Percentiles rank a stretch among this genome's conserved stretches.
These are phyloP conservation scores for Eustalomyia histrio DNA, from an alignment of 2,888 invertebrate genomes.

Conservation along the genomic window DNA sequence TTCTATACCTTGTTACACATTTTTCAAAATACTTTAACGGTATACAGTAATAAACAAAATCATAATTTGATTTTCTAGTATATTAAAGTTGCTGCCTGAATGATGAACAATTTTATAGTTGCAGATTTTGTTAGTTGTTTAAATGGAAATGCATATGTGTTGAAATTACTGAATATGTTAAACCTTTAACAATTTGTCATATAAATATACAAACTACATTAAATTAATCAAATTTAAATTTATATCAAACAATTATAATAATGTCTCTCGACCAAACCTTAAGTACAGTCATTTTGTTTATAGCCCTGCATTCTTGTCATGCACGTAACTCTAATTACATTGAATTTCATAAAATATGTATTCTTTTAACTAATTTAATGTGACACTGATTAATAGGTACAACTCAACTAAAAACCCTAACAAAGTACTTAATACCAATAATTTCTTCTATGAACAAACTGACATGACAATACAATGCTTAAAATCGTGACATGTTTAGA, in stretches of 20 bases:
- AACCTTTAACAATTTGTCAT: too few relatives aligned
- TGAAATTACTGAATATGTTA: too few relatives aligned
- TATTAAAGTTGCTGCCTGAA: too few relatives aligned
- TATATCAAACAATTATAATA: constrained; percentile 5
- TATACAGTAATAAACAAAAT: too few relatives aligned
- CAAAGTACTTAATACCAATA: constrained; percentile 15
- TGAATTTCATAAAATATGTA: constrained; percentile 14
- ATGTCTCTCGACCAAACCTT: neutral
- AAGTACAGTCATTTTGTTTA: constrained; percentile 11
- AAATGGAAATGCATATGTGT: too few relatives aligned
- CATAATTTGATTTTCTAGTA: too few relatives aligned
- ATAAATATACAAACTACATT: neutral
- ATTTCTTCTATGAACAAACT: neutral
- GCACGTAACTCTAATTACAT: constrained; percentile 2
- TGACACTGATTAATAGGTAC: constrained; percentile 44
- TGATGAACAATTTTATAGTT: too few relatives aligned
- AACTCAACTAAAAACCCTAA: neutral
- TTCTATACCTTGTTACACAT: too few relatives aligned
- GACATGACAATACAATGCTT: constrained; percentile 18
- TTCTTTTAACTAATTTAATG: constrained; percentile 34
- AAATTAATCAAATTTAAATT: constrained; percentile 15
- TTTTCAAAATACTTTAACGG: too few relatives aligned
- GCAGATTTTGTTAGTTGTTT: too few relatives aligned
- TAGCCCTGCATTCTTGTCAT: constrained; percentile 11
- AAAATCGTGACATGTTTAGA: constrained; percentile 57